These are phyloP conservation scores for Pterocles gutturalis DNA, from an alignment of 2,113 vertebrate genomes.

Conservation along the genomic window DNA sequence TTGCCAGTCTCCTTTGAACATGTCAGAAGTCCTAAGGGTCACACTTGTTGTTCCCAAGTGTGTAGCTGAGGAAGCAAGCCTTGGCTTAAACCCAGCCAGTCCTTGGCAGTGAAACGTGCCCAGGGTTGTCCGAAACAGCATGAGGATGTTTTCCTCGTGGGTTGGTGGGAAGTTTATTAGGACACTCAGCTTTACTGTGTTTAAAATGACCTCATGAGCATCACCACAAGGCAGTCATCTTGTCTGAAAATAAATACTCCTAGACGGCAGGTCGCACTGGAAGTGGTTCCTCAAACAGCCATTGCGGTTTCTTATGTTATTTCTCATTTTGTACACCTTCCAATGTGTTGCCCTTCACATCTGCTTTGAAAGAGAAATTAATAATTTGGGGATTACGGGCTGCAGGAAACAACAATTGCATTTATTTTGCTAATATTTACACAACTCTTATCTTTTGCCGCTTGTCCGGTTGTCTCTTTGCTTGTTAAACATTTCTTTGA, in stretches of 20 bases:
- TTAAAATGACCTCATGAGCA: not conserved
- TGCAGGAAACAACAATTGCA: not conserved
- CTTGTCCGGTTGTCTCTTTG: not conserved
- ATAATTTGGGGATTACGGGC: not conserved
- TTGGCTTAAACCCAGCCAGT: not conserved
- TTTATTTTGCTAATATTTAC: not conserved
- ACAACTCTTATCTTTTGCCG: not conserved
- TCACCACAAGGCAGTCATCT: not conserved
- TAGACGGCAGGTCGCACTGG: rapidly evolving
- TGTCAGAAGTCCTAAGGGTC: not conserved
- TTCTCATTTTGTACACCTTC: not conserved
- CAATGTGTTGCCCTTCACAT: not conserved
- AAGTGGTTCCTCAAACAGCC: not conserved
- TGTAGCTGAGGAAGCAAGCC: not conserved
- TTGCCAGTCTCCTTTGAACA: not conserved
- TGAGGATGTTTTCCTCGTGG: not conserved
- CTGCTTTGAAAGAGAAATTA: not conserved
- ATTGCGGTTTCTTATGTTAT: rapidly evolving
- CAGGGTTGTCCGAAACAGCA: not conserved
- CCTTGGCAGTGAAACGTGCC: not conserved
- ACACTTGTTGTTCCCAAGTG: not conserved
- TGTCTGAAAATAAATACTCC: not conserved
- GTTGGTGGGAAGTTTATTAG: not conserved
- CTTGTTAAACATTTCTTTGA: not conserved
- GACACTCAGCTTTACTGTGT: not conserved